Evolutionary conservation across 2,797 vertebrate genomes (phyloP), one percentile per base, ranked within the genome.

Genomic region (Enteromius afrohamiltoni): DNA sequence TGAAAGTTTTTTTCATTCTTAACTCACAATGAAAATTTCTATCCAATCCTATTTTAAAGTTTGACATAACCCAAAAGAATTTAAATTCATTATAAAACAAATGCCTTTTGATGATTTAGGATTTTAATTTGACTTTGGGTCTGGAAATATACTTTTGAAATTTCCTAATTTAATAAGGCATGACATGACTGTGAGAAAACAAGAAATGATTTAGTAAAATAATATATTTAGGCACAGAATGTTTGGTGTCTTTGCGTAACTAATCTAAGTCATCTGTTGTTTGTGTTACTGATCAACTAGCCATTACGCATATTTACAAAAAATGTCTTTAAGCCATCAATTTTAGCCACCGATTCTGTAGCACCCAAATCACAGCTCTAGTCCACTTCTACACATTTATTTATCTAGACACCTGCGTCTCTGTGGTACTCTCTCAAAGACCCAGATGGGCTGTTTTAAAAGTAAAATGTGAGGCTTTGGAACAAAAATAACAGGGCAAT

Each of bases 361-460:
- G 42, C 73, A 71, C 29, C 14, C 42, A 53, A 40, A 55, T 31
- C 75, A 76, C 64, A 82, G 69, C 69, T 87, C 67, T 77, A 81
- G 37, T 67, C 19, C 13, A 23, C 77, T 65, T 58, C 68, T 68
- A 85, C 51, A 81, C 58, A 49, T 60, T 65, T 83, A 78, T 80
- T 83, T 85, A 80, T 73, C 79, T 29, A 83, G 37, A 29, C 77
- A 55, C 85, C 64, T 82, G 68, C 3, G 77, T 62, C 62, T 45
- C 49, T 40, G 75, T 73, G 75, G 37, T 75, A 19, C n/a, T 60
- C 60, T 40, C 47, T 83, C 31, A 53, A 37, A 47, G 19, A 34
- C 51, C 67, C 31, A 79, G 45, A 64, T 37, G 19, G 23, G 19
- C 47, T 69, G 3, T 65, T 79, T 34, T 64, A 21, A 64, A 67